These are phyloP conservation scores for Volucella inanis DNA, from an alignment of 2,888 invertebrate species.

Conservation along the genomic window DNA sequence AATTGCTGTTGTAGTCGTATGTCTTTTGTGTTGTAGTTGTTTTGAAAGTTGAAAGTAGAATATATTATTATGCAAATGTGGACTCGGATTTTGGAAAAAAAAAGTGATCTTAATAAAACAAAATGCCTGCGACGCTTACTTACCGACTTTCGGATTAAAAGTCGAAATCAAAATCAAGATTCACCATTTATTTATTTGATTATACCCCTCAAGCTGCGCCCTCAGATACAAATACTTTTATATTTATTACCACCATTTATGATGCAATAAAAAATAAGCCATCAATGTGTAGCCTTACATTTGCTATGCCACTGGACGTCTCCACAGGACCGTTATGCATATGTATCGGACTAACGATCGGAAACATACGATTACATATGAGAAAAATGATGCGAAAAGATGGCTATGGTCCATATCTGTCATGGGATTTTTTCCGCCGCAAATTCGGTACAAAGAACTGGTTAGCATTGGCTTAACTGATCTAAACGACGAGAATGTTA, in stretches of 20 bases:
- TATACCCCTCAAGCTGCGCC: constrained; percentile 1
- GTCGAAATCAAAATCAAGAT: constrained; percentile 13
- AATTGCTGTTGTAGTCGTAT: too few species aligned
- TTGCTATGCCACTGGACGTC: constrained; percentile 24
- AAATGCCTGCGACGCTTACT: not conserved
- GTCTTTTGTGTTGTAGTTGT: too few species aligned
- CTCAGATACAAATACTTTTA: too few species aligned
- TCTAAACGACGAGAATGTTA: constrained; percentile 9
- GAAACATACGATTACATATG: too few species aligned
- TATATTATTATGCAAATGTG: not conserved
- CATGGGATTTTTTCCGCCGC: constrained; percentile 10
- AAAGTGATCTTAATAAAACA: not conserved
- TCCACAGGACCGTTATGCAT: constrained; percentile 13
- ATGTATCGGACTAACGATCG: too few species aligned
- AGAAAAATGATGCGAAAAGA: too few species aligned
- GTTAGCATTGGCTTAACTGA: constrained; percentile 40
- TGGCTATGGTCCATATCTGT: constrained; percentile 7
- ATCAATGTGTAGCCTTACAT: constrained; percentile 15
- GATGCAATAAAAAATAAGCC: constrained; percentile 36
- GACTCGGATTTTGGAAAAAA: not conserved
- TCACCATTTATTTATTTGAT: constrained; percentile 7
- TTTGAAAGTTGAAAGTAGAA: not conserved
- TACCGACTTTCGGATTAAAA: constrained; percentile 9
- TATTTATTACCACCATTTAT: constrained; percentile 43
- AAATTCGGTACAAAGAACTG: constrained; percentile 27